phyloP scores from a whole-genome alignment of 1,140 invertebrate genomes.

The Lepidurus couesii region DNA sequence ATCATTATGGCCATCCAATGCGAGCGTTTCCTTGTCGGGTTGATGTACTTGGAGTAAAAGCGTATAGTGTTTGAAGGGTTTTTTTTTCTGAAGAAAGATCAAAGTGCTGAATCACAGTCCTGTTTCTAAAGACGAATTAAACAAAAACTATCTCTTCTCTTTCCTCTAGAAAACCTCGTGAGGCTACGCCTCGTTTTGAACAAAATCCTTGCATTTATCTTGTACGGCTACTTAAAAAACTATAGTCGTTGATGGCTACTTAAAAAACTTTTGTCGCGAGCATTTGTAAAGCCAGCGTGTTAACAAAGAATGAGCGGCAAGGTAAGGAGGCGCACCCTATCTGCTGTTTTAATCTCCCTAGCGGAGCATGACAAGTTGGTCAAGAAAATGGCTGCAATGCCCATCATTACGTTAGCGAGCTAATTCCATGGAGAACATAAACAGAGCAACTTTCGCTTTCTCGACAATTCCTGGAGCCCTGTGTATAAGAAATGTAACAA shows the following conservation, averaged over 20 bases:
- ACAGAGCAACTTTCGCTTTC: slow-evolving; percentile 9
- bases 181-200: background rate
- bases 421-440: slow-evolving; percentile 11
- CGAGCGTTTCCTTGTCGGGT: slow-evolving; percentile 2
- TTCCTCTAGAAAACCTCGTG: background rate
- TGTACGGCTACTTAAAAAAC: too few species aligned
- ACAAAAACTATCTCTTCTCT: slow-evolving; percentile 4
- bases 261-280: background rate
- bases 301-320: background rate
- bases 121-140: background rate
- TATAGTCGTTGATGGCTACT: background rate
- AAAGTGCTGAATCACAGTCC: background rate
- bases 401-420: background rate
- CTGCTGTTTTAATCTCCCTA: background rate
- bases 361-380: background rate
- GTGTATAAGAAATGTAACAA: background rate
- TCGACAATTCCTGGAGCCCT: background rate
- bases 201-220: too few species aligned
- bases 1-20: slow-evolving; percentile 10
- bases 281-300: background rate
- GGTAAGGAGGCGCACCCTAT: background rate
- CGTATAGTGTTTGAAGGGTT: background rate
- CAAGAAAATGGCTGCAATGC: background rate
- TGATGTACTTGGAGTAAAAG: background rate
- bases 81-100: background rate